Conservation (phyloP, 1,140 invertebrate genomes). For the Cotesia vestalis region DNA sequence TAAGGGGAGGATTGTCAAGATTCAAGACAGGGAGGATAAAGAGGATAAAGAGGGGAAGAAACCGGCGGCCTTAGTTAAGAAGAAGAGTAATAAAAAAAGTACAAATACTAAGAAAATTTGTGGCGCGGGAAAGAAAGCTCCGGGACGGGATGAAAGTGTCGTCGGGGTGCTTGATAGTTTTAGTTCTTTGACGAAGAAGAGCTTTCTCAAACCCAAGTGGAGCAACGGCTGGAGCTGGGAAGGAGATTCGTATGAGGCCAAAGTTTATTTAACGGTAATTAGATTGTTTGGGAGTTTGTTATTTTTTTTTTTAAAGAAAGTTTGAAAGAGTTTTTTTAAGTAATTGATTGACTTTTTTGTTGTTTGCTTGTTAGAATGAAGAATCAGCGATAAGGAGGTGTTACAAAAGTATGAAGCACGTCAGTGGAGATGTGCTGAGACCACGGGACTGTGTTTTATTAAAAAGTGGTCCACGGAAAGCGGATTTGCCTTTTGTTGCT, state of each 20-base stretch:
- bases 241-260: slow-evolving; percentile 82
- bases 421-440: slow-evolving; percentile 84
- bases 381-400: slow-evolving; percentile 80
- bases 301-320: slow-evolving; percentile 4
- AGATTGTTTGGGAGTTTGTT: slow-evolving; percentile 9
- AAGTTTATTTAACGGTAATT: slow-evolving; percentile 89
- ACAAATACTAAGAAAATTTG: slow-evolving; percentile 43
- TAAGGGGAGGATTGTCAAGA: no score
- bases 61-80: slow-evolving; percentile 46
- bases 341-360: no score
- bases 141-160: slow-evolving; percentile 41
- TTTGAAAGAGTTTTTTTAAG: no score
- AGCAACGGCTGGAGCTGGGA: slow-evolving; percentile 93
- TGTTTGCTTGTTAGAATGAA: slow-evolving; percentile 75
- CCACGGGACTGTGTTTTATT: slow-evolving; percentile 89
- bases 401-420: slow-evolving; percentile 88
- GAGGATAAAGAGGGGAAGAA: slow-evolving; percentile 36
- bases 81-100: slow-evolving; percentile 40
- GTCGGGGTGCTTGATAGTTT: slow-evolving; percentile 51
- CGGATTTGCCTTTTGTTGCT: slow-evolving; percentile 92
- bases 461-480: slow-evolving; percentile 82
- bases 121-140: slow-evolving; percentile 48
- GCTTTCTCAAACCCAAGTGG: slow-evolving; percentile 76
- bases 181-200: slow-evolving; percentile 54
- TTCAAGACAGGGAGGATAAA: neutral